These are phyloP conservation scores for Leucania comma DNA, from an alignment of 2,888 invertebrate species.

Conservation along the genomic window DNA sequence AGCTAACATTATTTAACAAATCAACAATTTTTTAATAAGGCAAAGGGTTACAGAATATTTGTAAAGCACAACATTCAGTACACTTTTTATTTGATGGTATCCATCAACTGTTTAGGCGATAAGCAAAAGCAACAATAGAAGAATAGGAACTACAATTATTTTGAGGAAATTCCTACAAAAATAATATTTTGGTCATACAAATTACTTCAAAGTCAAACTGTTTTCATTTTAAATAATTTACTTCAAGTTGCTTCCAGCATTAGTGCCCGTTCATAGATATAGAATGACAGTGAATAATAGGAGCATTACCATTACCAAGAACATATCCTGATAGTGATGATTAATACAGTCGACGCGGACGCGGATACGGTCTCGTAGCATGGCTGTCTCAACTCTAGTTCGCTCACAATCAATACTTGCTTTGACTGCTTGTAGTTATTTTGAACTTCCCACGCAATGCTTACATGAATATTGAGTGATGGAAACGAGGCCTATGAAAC, in stretches of 20 bases:
- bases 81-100: background rate
- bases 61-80: slow-evolving; percentile 10
- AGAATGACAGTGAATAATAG: slow-evolving; percentile 48
- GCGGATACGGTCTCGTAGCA: slow-evolving; percentile 52
- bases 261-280: slow-evolving; percentile 20
- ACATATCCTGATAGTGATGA: slow-evolving; percentile 60
- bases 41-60: slow-evolving; percentile 50
- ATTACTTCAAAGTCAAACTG: background rate
- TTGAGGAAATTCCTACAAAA: background rate
- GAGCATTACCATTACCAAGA: slow-evolving; percentile 54
- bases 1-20: slow-evolving; percentile 78
- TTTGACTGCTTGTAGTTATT: slow-evolving; percentile 3
- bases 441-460: background rate
- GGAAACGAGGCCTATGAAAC: background rate
- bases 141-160: background rate
- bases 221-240: slow-evolving; percentile 22
- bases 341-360: slow-evolving; percentile 57
- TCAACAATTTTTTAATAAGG: slow-evolving; percentile 74
- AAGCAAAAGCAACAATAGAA: background rate
- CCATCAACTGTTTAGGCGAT: background rate
- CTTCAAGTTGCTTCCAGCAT: slow-evolving; percentile 7
- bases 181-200: background rate
- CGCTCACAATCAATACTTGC: slow-evolving; percentile 15
- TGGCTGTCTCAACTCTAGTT: slow-evolving; percentile 11
- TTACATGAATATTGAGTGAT: background rate